Percentiles rank a stretch among this genome's conserved stretches.
phyloP scores from a whole-genome alignment of 1,140 invertebrate genomes.

The Drosophila melanica region DNA sequence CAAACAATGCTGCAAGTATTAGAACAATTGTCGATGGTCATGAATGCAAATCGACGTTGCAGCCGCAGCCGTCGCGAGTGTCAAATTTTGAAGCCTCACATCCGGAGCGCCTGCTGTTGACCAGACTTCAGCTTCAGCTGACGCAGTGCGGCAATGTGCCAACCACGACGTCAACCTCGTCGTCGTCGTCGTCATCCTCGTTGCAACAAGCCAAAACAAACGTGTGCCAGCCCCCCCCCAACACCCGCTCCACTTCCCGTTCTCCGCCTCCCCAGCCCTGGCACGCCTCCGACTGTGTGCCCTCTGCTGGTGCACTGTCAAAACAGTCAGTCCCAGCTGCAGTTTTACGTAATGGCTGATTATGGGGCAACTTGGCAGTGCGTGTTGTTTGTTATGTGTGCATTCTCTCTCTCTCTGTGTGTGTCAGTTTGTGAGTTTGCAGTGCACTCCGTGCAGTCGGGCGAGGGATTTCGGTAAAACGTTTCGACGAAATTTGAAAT shows the following conservation, averaged over 20 bases:
- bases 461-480: not conserved
- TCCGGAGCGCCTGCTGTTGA: conserved; percentile 28
- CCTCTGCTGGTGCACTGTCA: conserved; percentile 34
- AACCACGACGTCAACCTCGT: conserved; percentile 26
- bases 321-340: conserved; percentile 46
- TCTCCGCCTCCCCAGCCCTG: no score
- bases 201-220: conserved; percentile 42
- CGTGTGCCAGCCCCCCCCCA: conserved; percentile 14
- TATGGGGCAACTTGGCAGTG: conserved; percentile 41
- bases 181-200: conserved; percentile 3
- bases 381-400: conserved; percentile 18
- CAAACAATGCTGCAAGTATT: conserved; percentile 62
- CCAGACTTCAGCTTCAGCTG: conserved; percentile 42
- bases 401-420: not conserved
- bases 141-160: conserved; percentile 54
- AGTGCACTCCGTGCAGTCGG: conserved; percentile 9
- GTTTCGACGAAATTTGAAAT: conserved; percentile 7
- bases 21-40: conserved; percentile 73
- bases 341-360: conserved; percentile 52
- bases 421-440: not conserved
- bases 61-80: conserved; percentile 37
- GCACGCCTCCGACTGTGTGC: not conserved
- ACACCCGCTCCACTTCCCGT: not conserved
- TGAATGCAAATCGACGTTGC: conserved; percentile 61
- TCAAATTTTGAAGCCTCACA: conserved; percentile 49